Evolutionary conservation across 2,888 invertebrate species (phyloP).

Genomic region (Tiliacea aurago): DNA sequence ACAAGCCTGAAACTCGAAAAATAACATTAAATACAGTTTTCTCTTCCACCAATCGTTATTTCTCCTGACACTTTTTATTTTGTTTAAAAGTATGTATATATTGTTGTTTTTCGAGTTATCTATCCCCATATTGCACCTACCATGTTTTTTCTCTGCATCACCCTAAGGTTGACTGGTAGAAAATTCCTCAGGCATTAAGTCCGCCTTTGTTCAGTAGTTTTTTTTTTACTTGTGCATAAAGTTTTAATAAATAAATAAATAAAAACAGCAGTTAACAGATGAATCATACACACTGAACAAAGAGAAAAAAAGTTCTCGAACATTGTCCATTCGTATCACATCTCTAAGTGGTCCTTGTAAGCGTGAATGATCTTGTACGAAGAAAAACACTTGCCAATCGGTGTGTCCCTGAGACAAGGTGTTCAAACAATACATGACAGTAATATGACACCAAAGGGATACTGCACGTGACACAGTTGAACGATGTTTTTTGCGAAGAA

Average conservation of each 20-base stretch:
- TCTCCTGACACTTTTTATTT: no score
- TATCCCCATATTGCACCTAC: no score
- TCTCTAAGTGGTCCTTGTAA: slow-evolving; percentile 59
- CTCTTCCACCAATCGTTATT: no score
- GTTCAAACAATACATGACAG: slow-evolving; percentile 56
- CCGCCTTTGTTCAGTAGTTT: no score
- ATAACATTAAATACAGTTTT: no score
- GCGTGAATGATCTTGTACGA: slow-evolving; percentile 59
- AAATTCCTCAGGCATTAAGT: no score
- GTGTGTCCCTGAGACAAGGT: slow-evolving; percentile 36
- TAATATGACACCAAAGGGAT: slow-evolving; percentile 63
- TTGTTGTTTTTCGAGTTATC: no score
- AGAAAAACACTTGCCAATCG: slow-evolving; percentile 58
- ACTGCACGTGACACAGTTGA: slow-evolving; percentile 44
- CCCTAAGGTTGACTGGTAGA: no score
- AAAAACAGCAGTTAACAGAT: slow-evolving; percentile 23
- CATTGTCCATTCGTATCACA: slow-evolving; percentile 51
- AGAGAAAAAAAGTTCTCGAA: slow-evolving; percentile 57
- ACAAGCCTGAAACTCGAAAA: neutral
- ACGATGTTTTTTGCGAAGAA: slow-evolving; percentile 29
- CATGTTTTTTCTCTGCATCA: no score
- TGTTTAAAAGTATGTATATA: no score
- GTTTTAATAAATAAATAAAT: no score
- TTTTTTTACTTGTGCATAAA: no score
- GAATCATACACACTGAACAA: slow-evolving; percentile 56